Base-by-base conservation (phyloP, 2,888 invertebrate genomes). In the Cantharis nigra region DNA sequence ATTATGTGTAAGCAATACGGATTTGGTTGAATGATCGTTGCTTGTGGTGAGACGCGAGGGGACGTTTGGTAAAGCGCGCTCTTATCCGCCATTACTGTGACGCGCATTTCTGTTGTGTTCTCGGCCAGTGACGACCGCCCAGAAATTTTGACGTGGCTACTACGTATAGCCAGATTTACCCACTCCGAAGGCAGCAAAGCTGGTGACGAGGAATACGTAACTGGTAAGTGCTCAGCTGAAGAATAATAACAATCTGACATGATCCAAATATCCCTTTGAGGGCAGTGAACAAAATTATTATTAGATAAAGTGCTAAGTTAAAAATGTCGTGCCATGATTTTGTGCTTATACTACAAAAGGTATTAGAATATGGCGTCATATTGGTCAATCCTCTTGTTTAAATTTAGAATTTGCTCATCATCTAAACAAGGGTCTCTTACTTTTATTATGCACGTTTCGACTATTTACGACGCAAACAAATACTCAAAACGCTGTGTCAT, bases 191-290 rank as follows among this genome's bases (percentile, higher is more conserved):
- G 94, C 95, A 93, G 94, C 94, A 94, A 94, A 95, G 92, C 93
- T 94, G 93, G 95, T 95, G 95, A 96, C 95, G 95, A 95, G 94
- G 94, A 95, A 95, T 95, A 95, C 95, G 95, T 95, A 96, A 95
- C 95, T 93, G 94, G 94, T 94, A 94, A 94, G 94, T 94, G 93
- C 93, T 92, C 91, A 90, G 91, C 90, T 90, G 91, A 90, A 90
- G 91, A 91, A 91, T 90, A 91, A 90, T 90, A 91, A 90, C 90
- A 90, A 88, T 87, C 89, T 88, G 89, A 89, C 90, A 89, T 90
- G 90, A 90, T 88, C 88, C 87, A 87, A 87, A 84, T 86, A 84
- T 85, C 86, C 85, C 84, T 84, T 82, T 75, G 81, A 82, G 83
- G 84, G 83, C 83, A 81, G 82, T 82, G 83, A 83, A 81, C 83